Base-by-base conservation (phyloP, 1,140 invertebrate species). In the Neocloeon triangulifer region DNA sequence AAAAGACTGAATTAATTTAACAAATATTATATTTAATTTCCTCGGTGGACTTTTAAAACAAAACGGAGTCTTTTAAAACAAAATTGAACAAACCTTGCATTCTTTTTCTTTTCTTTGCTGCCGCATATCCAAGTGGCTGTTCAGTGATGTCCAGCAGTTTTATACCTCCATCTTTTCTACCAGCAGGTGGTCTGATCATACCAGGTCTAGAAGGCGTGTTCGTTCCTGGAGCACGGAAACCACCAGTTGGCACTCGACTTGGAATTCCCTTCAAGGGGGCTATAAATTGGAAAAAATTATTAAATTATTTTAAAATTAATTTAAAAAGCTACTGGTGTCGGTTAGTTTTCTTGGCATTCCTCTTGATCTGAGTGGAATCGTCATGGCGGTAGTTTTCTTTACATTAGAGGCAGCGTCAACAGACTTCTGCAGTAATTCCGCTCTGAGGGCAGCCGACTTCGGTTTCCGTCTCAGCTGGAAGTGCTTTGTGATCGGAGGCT, bases 311-410 rank as follows among this genome's bases (percentile, higher is more conserved):
- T 28, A 6, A 14, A 8, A 7, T 14, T 28, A 28, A 28, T 9
- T 6, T 7, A 28, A 12, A 8, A 28, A 37, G 12, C 53, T 61
- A 86, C 80, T 85, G 37, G 81, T 81, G 51, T 94, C 86, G 43
- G 84, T 89, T 80, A 95, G 89, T 64, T 89, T 91, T 38, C 88
- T 66, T 5, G 84, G 85, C 77, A 94, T 88, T 41, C 88, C 88
- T 47, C 89, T 62, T 22, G 81, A 85, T 44, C 85, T 60, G 0
- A 92, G 69, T 18, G 89, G 88, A 32, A 94, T 77, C 9, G 85
- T 84, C 1, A 81, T 78, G 2, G 80, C 73, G 28, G 74, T 68
- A 33, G 73, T 73, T 47, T 89, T 88, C 55, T 91, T 94, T 35
- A 85, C 57, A 53, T 82, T 91, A 20, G 66, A 77, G 13, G 78